These are phyloP conservation scores for Rhagoletis pomonella DNA, from an alignment of 1,140 invertebrate genomes.

Conservation along the genomic window DNA sequence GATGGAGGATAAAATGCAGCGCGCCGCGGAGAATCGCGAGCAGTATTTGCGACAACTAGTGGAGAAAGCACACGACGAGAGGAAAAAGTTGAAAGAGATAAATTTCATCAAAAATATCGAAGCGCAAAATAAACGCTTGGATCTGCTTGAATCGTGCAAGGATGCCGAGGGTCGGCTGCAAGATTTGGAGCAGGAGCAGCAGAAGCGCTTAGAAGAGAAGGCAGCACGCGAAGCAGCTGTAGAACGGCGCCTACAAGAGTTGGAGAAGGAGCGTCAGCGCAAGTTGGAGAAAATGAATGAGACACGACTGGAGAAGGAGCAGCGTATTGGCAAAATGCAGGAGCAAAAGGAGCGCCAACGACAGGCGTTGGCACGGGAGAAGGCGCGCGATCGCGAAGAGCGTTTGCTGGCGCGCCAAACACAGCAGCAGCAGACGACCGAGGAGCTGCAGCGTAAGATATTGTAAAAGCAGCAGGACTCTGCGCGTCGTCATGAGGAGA, in stretches of 20 bases:
- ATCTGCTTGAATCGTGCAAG: constrained; percentile 88
- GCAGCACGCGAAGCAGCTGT: constrained; percentile 95
- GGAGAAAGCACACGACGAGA: constrained; percentile 97
- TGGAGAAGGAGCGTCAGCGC: constrained; percentile 89
- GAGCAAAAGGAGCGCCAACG: constrained; percentile 90
- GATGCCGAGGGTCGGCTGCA: constrained; percentile 90
- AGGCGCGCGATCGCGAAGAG: constrained; percentile 79
- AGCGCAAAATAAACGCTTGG: constrained; percentile 94
- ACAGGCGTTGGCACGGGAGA: constrained; percentile 85
- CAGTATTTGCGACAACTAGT: constrained; percentile 86
- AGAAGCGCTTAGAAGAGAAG: constrained; percentile 87
- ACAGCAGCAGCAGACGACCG: constrained; percentile 85
- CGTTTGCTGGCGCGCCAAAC: constrained; percentile 84
- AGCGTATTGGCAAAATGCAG: constrained; percentile 89
- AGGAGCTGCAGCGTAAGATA: constrained; percentile 89
- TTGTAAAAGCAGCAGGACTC: constrained; percentile 82
- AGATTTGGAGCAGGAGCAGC: constrained; percentile 80
- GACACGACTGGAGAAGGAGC: constrained; percentile 86
- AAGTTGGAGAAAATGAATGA: constrained; percentile 89
- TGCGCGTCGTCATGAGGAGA: constrained; percentile 90
- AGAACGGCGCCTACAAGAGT: constrained; percentile 87
- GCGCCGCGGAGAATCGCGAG: constrained; percentile 93
- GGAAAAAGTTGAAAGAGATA: constrained; percentile 97
- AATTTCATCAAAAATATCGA: constrained; percentile 98
- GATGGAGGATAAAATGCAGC: constrained; percentile 89